Base-by-base conservation (phyloP, 1,140 invertebrate species). In the Antheraea mylitta region DNA sequence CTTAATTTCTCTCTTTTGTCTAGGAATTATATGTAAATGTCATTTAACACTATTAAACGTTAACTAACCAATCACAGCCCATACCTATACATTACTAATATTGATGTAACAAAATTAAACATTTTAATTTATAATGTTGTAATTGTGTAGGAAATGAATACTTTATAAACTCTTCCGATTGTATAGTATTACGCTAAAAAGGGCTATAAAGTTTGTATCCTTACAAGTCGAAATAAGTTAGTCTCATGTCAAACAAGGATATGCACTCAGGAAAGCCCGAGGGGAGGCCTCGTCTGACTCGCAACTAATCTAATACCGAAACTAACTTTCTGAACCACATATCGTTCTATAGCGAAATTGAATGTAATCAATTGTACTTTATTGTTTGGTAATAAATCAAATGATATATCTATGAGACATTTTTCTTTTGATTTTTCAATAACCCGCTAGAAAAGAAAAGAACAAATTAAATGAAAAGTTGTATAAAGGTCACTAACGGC, bases 161-260 rank as follows among this genome's bases (percentile, higher is more conserved):
- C 45, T 53, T 13, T 53, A 53, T 53, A 53, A 53, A 53, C 11
- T 53, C 45, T 16, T 18, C 19, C 30, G 60, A 61, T 61, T 16
- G 19, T 61, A 30, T 18, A 30, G 11, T 36, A 61, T 61, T 65
- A 65, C 18, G 45, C 16, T 37, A 42, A 48, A 65, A 65, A 65
- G 64, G 64, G 64, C 38, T 63, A 13, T 19, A 72, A 70, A 72
- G 67, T 75, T 76, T 69, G 69, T 73, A 73, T 73, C 72, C 62
- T 66, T 61, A 69, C 69, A 70, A 78, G 71, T 76, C 68, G 73
- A 73, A 78, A 76, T 79, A 86, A 85, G 83, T 87, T 85, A 80
- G 81, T 81, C 78, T 86, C 80, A 74, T 86, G 83, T 87, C 79
- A 81, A 83, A 89, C 85, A 89, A 72, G 87, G 82, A 82, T 85